Evolutionary conservation across 2,797 vertebrate species (phyloP), one percentile per base, ranked within the genome.

Genomic region (Falco cherrug): DNA sequence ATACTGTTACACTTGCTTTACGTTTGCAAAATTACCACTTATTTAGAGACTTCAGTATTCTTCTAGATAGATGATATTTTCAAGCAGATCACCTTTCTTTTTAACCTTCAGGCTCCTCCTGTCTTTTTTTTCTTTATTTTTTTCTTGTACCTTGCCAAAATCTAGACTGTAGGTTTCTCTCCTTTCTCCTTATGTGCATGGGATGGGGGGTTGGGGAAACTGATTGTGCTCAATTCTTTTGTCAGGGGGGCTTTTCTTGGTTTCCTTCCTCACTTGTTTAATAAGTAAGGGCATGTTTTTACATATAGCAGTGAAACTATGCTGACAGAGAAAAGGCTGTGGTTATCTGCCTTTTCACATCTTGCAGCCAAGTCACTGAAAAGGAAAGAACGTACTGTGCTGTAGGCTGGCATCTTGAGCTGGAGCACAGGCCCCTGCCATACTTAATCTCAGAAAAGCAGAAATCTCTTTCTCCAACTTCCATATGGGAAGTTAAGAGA

Each of bases 181-280:
- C n/a, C 39, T 84, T 80, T 68, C 39, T 24, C 17, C 24, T 24
- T 61, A 1, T 25, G 6, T 56, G 3, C 75, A 4, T 18, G 43
- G 17, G 8, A 18, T 61, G 10, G 6, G 15, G 16, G 19, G 4
- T 8, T 11, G 4, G 1, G 15, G 15, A 54, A 64, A 3, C 6
- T 29, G 28, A 35, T 80, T 64, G 80, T n/a, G 10, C 6, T 56
- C 15, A 21, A 2, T 51, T 92, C 39, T 89, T 83, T 57, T 7
- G 39, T 50, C 16, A 59, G 11, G 13, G 26, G 69, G 35, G 28
- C 16, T 84, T 75, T 88, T 43, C 21, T 90, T 79, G 26, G 10
- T 60, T 86, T 93, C 20, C 41, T 78, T 71, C 13, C 29, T 88
- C 19, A 8, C 25, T 83, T 61, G 4, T 56, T 91, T 54, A 64